phyloP scores from a whole-genome alignment of 2,113 vertebrate species.

The Rhineura floridana region DNA sequence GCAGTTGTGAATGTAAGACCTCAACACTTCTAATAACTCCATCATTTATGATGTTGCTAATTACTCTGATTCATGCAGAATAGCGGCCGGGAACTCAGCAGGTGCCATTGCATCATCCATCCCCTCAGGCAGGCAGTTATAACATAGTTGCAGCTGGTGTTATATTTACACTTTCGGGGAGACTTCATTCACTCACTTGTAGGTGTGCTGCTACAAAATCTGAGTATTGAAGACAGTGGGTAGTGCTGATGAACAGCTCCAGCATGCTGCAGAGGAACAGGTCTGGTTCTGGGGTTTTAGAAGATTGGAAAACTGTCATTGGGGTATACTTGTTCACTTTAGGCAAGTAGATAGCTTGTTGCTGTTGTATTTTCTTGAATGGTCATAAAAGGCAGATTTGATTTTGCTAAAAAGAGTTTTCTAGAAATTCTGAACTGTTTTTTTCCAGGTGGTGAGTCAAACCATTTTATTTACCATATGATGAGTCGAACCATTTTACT shows the following conservation, averaged over 20 bases:
- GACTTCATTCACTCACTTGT: not conserved
- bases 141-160: not conserved
- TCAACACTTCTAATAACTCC: not conserved
- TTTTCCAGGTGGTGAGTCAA: not conserved
- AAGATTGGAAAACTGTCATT: constrained; percentile 1
- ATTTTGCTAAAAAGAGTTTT: not conserved
- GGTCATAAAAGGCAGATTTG: not conserved
- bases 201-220: not conserved
- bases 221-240: not conserved
- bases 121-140: not conserved
- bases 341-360: constrained; percentile 31
- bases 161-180: not conserved
- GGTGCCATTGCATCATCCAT: not conserved
- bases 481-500: no score
- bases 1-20: not conserved
- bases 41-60: not conserved
- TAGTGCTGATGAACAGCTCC: constrained; percentile 9
- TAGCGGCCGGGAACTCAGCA: not conserved
- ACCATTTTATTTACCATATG: not conserved
- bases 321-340: constrained; percentile 30
- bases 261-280: not conserved
- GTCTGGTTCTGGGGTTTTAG: constrained; percentile 7
- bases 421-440: rapidly evolving
- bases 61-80: not conserved
- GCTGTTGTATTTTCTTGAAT: not conserved